These are phyloP conservation scores for Digitonthophagus gazella DNA, from an alignment of 2,888 invertebrate species.

Conservation along the genomic window DNA sequence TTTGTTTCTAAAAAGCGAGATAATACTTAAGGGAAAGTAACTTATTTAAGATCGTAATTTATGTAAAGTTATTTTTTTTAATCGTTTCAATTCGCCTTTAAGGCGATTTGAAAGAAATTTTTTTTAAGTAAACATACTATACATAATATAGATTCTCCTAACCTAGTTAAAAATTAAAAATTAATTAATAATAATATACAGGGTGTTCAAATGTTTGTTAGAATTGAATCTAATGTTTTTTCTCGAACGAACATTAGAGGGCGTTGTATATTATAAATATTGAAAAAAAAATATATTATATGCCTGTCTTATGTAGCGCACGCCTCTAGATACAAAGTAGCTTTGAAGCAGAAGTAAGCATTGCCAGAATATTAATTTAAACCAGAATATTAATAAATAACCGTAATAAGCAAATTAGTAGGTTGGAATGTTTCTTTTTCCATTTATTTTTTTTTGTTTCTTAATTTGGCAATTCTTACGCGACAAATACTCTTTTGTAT, in stretches of 20 bases:
- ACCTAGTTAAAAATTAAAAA: background rate
- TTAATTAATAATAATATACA: background rate
- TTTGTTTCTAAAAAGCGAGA: slow-evolving; percentile 20
- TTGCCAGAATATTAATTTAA: slow-evolving; percentile 4
- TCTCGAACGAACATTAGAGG: background rate
- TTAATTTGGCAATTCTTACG: slow-evolving; percentile 11
- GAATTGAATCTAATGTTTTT: background rate
- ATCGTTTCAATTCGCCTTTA: background rate
- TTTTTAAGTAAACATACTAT: slow-evolving; percentile 12
- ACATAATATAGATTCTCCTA: slow-evolving; percentile 8
- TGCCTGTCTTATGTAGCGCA: slow-evolving; percentile 5
- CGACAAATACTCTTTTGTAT: slow-evolving; percentile 10
- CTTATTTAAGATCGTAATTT: slow-evolving; percentile 27
- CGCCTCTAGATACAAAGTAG: slow-evolving; percentile 10
- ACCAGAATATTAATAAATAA: background rate
- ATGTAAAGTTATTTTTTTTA: slow-evolving; percentile 19
- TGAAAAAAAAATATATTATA: background rate
- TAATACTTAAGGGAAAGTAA: slow-evolving; percentile 13
- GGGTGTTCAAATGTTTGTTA: background rate
- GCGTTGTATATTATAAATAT: too few species aligned
- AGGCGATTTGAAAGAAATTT: background rate
- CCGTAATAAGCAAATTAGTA: background rate
- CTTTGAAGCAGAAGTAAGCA: slow-evolving; percentile 6
- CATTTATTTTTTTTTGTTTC: background rate
- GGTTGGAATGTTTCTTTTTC: background rate